Evolutionary conservation across 2,888 invertebrate genomes (phyloP), one percentile per base, ranked within the genome.

Genomic region (Therioaphis trifolii): DNA sequence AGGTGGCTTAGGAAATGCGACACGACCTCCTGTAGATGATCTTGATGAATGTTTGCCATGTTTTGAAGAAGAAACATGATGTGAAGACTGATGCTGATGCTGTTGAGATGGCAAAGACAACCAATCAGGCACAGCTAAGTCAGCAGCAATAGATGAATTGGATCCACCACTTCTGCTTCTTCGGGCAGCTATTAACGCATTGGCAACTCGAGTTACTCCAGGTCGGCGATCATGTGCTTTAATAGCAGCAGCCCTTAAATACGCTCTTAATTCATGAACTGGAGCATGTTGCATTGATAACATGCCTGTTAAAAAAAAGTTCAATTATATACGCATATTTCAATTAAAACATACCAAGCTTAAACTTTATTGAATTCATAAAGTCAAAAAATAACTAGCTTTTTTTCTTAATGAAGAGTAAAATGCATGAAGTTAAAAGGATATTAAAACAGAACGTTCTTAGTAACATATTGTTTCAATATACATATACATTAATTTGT

Each of bases 1-100:
- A 72, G 96, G 96, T 86, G 96, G 96, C 89, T 95, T 94, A 80
- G 96, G 96, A 90, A 95, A 97, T 87, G 94, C 94, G 86, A 94
- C 92, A 88, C 93, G 92, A 40, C 78, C 63, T 15, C 76, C 68
- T 4, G 52, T 24, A 86, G 92, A 92, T 55, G 95, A 95, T 89
- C 92, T 92, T 86, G 96, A 96, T 90, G 96, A 92, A 90, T 93
- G 92, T 87, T 92, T 92, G 86, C 92, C 92, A 86, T 93, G 93
- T 85, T 94, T 94, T 84, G 94, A 91, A 86, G 92, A 90, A 18
- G 77, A 77, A 35, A 68, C 52, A 52, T 78, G 78, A 68, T 68
- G 61, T 1, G 61, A 76, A 0, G 76, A 61, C 14, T 76, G 76
- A 69, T 61, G 68, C n/a, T 78, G 66, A 4, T 69, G 58, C 14